Percentiles rank a stretch among this genome's conserved stretches.
Conservation (phyloP, 2,797 vertebrate species). For the Pangasius djambal region DNA sequence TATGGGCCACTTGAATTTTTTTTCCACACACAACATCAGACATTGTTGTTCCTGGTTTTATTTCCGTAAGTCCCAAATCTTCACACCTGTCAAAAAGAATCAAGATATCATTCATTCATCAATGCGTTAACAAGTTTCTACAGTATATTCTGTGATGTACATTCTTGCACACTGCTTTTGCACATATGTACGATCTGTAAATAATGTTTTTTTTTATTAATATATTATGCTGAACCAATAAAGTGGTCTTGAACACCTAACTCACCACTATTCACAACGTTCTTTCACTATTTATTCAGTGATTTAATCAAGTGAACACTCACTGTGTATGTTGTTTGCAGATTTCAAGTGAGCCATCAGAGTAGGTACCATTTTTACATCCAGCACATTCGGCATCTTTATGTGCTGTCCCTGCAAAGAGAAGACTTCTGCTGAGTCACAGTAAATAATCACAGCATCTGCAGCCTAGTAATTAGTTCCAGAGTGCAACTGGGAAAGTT, state of each 20-base stretch:
- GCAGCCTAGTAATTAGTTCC: background rate
- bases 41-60: constrained; percentile 49
- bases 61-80: constrained; percentile 10
- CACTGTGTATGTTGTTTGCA: constrained; percentile 64
- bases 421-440: background rate
- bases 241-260: background rate
- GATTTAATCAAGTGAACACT: constrained; percentile 37
- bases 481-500: background rate
- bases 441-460: background rate
- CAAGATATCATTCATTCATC: background rate
- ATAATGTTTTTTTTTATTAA: background rate
- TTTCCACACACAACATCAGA: constrained; percentile 56
- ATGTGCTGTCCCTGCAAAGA: constrained; percentile 56
- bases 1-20: background rate
- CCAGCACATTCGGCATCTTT: constrained; percentile 60
- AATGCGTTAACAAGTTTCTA: background rate
- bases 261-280: background rate
- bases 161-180: background rate
- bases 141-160: background rate
- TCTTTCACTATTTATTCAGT: background rate
- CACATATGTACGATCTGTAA: background rate
- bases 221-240: background rate
- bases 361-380: constrained; percentile 61
- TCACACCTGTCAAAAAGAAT: constrained; percentile 59
- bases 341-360: constrained; percentile 51